These are phyloP conservation scores for Chondrosia reniformis DNA, from an alignment of 37 sponge, comb jelly and placozoan species.

Conservation along the genomic window DNA sequence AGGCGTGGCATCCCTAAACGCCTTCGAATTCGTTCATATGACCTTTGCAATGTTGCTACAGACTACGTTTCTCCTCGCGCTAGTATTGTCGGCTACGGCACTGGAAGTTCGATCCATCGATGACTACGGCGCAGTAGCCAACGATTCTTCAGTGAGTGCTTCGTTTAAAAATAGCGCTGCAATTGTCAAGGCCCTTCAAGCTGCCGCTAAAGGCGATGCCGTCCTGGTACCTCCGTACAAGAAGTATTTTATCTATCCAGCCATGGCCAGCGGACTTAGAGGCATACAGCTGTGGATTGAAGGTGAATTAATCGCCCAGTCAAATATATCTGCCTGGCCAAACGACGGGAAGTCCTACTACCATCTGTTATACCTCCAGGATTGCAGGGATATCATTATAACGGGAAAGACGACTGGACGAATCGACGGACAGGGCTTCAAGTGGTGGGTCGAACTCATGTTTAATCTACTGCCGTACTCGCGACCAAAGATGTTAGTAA, in stretches of 20 bases:
- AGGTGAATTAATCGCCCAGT: slow-evolving; percentile 11
- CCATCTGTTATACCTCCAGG: too few species aligned
- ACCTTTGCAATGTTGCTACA: too few species aligned
- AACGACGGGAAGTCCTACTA: neutral
- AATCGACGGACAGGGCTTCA: too few species aligned
- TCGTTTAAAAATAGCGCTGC: slow-evolving; percentile 10
- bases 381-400: too few species aligned
- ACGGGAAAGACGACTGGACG: too few species aligned
- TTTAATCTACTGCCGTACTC: too few species aligned
- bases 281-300: slow-evolving; percentile 13
- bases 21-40: too few species aligned
- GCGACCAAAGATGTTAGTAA: too few species aligned
- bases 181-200: slow-evolving; percentile 10
- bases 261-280: neutral
- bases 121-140: slow-evolving; percentile 31
- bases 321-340: slow-evolving; percentile 38
- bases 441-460: too few species aligned
- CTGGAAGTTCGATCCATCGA: slow-evolving; percentile 12
- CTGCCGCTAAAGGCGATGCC: neutral
- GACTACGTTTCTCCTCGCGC: too few species aligned
- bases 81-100: too few species aligned
- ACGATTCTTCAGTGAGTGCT: slow-evolving; percentile 20
- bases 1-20: too few species aligned
- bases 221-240: slow-evolving; percentile 18
- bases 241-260: slow-evolving; percentile 9